Evolutionary conservation across 2,888 invertebrate species (phyloP).

Genomic region (Dolichomitus sp.): DNA sequence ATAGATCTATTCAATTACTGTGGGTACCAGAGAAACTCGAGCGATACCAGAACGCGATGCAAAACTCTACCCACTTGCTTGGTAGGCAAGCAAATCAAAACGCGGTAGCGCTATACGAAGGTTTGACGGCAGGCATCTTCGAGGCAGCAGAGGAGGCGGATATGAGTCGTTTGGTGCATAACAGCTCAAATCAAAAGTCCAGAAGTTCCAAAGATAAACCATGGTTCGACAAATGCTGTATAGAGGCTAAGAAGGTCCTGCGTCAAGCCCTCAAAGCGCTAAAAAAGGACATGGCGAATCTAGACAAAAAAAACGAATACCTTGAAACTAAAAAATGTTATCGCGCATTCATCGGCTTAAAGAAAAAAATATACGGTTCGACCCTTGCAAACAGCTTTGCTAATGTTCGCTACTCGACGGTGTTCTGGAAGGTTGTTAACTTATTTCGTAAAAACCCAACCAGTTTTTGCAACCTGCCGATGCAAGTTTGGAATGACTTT

Average conservation of each 20-base stretch:
- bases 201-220: not conserved
- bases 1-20: not conserved
- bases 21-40: conserved; percentile 3
- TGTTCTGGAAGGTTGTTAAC: conserved; percentile 11
- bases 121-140: not conserved
- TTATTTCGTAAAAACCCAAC: not conserved
- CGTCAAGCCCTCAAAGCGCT: not conserved
- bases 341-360: not conserved
- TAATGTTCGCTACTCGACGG: not conserved
- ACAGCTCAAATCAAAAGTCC: not conserved
- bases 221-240: conserved; percentile 7
- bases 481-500: conserved; percentile 16
- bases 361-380: not conserved
- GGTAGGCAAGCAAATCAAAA: not conserved
- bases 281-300: not conserved
- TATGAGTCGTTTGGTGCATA: not conserved
- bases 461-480: not conserved
- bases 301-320: not conserved
- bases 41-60: not conserved
- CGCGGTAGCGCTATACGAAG: not conserved
- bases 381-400: not conserved
- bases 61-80: not conserved
- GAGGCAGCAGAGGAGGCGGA: not conserved
- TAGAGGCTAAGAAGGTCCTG: not conserved
- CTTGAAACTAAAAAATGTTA: not conserved